A percentile compares a stretch with the other conserved stretches of the same genome.
Evolutionary conservation across 2,797 vertebrate species (phyloP).

Genomic region (Myotis pilosus): DNA sequence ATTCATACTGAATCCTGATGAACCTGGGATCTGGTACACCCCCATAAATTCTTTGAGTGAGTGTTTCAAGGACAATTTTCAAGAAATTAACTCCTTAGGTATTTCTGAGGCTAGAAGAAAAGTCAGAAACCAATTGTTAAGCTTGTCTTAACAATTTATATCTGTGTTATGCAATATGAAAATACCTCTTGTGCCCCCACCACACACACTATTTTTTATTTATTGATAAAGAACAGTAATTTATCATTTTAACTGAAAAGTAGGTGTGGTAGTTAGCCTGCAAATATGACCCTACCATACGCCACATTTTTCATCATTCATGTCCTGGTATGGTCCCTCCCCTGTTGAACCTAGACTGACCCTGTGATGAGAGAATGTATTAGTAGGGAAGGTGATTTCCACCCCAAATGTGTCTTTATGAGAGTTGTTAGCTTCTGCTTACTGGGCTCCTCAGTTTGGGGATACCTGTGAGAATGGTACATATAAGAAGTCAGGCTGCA

Average conservation of each 20-base stretch:
- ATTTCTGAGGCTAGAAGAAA: background rate
- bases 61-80: background rate
- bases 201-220: background rate
- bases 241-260: background rate
- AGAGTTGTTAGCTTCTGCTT: background rate
- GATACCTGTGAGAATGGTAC: background rate
- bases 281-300: background rate
- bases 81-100: background rate
- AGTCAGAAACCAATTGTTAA: background rate
- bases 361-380: background rate
- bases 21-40: background rate
- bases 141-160: background rate
- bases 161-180: background rate
- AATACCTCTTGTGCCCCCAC: background rate
- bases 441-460: background rate
- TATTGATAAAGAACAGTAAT: background rate
- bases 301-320: background rate
- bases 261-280: background rate
- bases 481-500: background rate
- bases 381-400: background rate
- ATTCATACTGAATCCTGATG: background rate
- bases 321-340: background rate
- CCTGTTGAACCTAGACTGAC: background rate
- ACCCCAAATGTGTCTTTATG: background rate
- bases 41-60: background rate